Evolutionary conservation across 64 coral and sea anemone species (phyloP), one percentile per base, ranked within the genome.

Genomic region (Actinia equina): DNA sequence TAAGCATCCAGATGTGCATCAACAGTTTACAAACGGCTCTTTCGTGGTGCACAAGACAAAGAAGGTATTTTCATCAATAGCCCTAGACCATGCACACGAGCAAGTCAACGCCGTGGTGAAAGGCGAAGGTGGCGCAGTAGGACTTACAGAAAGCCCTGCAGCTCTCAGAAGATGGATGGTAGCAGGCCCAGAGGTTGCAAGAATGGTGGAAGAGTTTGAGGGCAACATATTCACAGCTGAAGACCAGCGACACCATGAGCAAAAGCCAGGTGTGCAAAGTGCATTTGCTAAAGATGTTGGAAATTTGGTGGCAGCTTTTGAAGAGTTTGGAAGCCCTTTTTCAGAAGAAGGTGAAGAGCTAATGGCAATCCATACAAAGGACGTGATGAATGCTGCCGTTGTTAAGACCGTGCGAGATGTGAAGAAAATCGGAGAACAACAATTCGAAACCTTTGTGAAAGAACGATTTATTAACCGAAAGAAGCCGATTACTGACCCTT

Each of bases 11-110:
- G 49, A 19, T 61, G 57, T 82, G 15, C 82, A 64, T 43, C 51
- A 2, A 3, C n/a, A 81, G 41, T 88, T 88, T 59, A 81, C 7
- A 18, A 20, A 88, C 5, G 54, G 77, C 11, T 10, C 1, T 4
- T 88, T 88, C 51, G 77, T 57, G 9, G 87, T 88, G 13, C 86
- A 79, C 76, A 88, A 88, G 87, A 88, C 77, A 18, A 42, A 20
- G 3, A 82, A 45, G 2, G 7, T 37, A 0, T 88, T 82, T 18
- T 88, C 77, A 9, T 57, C 77, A 3, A 88, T 82, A 44, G 71
- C 77, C 7, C 16, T 88, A 3, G 77, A 88, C 51, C 87, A 88
- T 16, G 87, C 77, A 1, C 87, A 88, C 52, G 77, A 88, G 53
- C 87, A 88, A 44, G 87, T 46, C 17, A 88, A 82, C 46, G 87